A percentile compares a stretch with the other conserved stretches of the same genome.
These are phyloP conservation scores for Pantherophis vulpinus DNA, from an alignment of 2,797 vertebrate species.

Conservation along the genomic window DNA sequence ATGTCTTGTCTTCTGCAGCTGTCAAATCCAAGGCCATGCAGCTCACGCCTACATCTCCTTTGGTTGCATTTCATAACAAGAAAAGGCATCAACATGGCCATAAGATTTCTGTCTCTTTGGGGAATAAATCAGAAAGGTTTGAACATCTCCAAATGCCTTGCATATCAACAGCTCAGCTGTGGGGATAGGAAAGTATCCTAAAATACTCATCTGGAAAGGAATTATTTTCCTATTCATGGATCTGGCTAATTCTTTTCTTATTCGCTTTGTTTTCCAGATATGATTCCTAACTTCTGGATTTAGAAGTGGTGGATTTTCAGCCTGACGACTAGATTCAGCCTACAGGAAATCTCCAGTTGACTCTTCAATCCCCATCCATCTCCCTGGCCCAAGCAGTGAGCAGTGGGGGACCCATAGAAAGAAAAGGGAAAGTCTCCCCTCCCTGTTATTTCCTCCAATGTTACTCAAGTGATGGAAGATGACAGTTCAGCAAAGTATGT, in stretches of 20 bases:
- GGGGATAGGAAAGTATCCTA: background rate
- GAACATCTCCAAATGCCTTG: background rate
- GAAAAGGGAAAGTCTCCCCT: background rate
- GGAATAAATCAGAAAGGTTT: background rate
- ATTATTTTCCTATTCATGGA: background rate
- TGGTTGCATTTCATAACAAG: background rate
- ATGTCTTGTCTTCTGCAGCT: background rate
- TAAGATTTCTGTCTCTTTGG: background rate
- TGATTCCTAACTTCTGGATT: background rate
- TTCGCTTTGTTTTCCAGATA: background rate
- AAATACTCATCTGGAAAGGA: background rate
- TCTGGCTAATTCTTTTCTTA: background rate
- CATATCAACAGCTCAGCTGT: background rate
- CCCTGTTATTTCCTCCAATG: background rate
- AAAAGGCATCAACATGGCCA: background rate
- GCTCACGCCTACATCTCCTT: background rate
- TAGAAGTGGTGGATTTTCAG: background rate
- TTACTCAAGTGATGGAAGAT: background rate
- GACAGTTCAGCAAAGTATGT: background rate
- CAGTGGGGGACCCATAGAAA: background rate
- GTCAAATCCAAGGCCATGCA: background rate
- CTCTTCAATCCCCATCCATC: too few relatives aligned
- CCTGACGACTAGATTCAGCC: background rate
- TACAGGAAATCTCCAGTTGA: background rate
- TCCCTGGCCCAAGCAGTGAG: background rate